Evolutionary conservation across 2,888 invertebrate genomes (phyloP).

Genomic region (Phortica okadai): DNA sequence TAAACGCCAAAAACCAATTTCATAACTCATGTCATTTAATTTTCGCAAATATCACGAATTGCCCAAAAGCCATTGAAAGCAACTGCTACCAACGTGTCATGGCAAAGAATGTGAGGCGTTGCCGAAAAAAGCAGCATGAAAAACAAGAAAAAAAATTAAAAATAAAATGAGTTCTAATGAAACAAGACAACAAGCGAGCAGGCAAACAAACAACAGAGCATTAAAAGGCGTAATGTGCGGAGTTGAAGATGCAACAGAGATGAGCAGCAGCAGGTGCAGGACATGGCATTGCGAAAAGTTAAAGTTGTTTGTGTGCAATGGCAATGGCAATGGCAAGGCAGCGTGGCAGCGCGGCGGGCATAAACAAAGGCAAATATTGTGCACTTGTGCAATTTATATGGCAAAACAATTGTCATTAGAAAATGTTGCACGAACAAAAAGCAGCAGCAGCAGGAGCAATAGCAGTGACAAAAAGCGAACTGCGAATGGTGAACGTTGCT

Average conservation of each 20-base stretch:
- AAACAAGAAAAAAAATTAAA: conserved; percentile 21
- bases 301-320: conserved; percentile 12
- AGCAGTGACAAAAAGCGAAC: conserved; percentile 55
- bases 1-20: conserved; percentile 57
- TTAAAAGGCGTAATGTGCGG: conserved; percentile 25
- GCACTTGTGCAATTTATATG: conserved; percentile 74
- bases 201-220: conserved; percentile 48
- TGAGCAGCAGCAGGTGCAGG: conserved; percentile 67
- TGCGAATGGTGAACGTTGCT: not conserved
- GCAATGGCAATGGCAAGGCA: conserved; percentile 29
- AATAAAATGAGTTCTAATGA: conserved; percentile 48
- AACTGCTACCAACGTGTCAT: conserved; percentile 62
- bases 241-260: conserved; percentile 65
- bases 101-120: not conserved
- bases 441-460: conserved; percentile 37
- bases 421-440: conserved; percentile 71
- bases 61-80: conserved; percentile 72
- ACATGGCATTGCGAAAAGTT: conserved; percentile 22
- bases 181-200: conserved; percentile 57
- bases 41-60: conserved; percentile 73
- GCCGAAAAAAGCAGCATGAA: conserved; percentile 16
- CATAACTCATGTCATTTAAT: conserved; percentile 74
- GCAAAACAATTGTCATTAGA: conserved; percentile 75
- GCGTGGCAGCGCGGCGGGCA: conserved; percentile 50
- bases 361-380: conserved; percentile 73